Evolutionary conservation across 2,888 invertebrate species (phyloP), one percentile per base, ranked within the genome.

Genomic region (Drosophila parthenogenetica): DNA sequence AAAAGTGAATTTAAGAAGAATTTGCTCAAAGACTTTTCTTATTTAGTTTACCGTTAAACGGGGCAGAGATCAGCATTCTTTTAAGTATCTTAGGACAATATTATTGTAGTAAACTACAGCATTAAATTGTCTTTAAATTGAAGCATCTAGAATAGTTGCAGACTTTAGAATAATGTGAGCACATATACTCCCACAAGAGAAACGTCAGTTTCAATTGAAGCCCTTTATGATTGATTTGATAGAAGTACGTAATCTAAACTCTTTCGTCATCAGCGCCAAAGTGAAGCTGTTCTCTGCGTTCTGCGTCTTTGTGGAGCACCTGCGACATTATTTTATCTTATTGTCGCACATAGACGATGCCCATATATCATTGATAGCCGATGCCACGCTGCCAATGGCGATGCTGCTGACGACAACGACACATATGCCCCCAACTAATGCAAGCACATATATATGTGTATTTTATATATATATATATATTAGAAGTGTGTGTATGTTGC

Each of bases 251-350:
- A 90, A 89, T 82, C 80, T 74, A 77, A 89, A 82, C 85, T 79
- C 76, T 85, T 84, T 82, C 81, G 76, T 77, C 77, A 78, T 40
- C 51, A 39, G 53, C 14, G 22, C 13, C 43, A 22, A 39, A 19
- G 37, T 39, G 3, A 22, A 17, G 37, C 19, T 22, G 37, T 71
- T 57, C 53, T 63, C 53, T 46, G 43, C 67, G 66, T 76, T 61
- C 53, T 46, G 43, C 67, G 69, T 78, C 78, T 75, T 75, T 60
- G 40, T 54, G 73, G 63, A 84, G 84, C 90, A 90, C 91, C 90
- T 90, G 91, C 69, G 89, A 81, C 88, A 89, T 90, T 91, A 90
- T 90, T 90, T 89, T 84, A 87, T 77, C 65, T 87, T 90, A 80
- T 87, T 90, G 89, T 87, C 87, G 89, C 79, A 88, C 80, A 83